These are phyloP conservation scores for Hirtodrosophila confusa DNA, from an alignment of 2,888 invertebrate genomes.

Conservation along the genomic window DNA sequence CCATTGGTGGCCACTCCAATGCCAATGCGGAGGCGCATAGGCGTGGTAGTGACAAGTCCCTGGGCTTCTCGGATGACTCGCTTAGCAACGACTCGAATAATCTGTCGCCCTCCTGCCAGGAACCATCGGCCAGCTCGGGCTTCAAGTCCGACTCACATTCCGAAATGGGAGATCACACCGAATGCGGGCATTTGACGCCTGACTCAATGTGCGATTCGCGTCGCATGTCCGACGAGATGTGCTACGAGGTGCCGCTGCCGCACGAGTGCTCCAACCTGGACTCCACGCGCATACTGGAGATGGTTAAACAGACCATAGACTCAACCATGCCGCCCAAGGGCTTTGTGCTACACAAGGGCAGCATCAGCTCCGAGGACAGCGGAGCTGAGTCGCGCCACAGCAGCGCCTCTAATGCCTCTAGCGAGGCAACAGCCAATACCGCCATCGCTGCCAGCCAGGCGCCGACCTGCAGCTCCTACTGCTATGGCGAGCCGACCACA, in stretches of 20 bases:
- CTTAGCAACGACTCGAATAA: slow-evolving; percentile 88
- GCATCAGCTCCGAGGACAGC: slow-evolving; percentile 81
- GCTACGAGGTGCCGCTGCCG: slow-evolving; percentile 90
- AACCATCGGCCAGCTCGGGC: slow-evolving; percentile 86
- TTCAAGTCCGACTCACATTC: slow-evolving; percentile 86
- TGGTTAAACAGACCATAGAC: slow-evolving; percentile 91
- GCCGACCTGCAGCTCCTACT: not conserved
- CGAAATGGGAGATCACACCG: slow-evolving; percentile 86
- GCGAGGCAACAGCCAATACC: slow-evolving; percentile 48
- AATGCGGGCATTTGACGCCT: slow-evolving; percentile 83
- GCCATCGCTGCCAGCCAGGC: slow-evolving; percentile 19
- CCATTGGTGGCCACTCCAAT: not conserved
- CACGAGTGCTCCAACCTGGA: slow-evolving; percentile 92
- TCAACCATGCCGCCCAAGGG: slow-evolving; percentile 90
- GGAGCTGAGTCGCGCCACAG: slow-evolving; percentile 63
- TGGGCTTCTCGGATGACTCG: slow-evolving; percentile 90
- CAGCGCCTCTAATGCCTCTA: slow-evolving; percentile 65
- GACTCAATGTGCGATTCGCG: slow-evolving; percentile 84
- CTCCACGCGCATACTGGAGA: slow-evolving; percentile 91
- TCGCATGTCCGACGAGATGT: slow-evolving; percentile 84
- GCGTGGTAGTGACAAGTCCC: slow-evolving; percentile 88
- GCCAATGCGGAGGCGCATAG: slow-evolving; percentile 84
- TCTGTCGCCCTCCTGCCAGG: slow-evolving; percentile 86
- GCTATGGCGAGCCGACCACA: slow-evolving; percentile 82
- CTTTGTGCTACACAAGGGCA: slow-evolving; percentile 85